Evolutionary conservation across 2,113 vertebrate genomes (phyloP), one percentile per base, ranked within the genome.

Genomic region (Amphilophus citrinellus): DNA sequence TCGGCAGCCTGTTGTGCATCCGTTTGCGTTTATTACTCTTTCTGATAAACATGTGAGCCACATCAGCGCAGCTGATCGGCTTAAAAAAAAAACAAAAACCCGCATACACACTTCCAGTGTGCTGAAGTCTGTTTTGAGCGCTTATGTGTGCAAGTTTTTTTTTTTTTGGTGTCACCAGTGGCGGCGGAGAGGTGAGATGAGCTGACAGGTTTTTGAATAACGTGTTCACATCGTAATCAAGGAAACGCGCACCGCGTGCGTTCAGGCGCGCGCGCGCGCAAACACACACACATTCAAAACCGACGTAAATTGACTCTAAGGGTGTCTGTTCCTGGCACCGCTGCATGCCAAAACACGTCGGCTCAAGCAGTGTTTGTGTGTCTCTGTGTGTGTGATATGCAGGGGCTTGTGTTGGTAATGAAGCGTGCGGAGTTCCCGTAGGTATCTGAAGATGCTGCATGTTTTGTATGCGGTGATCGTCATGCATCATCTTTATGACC

Each of bases 1-100:
- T 27, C 77, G 84, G 15, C 91, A 88, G 90, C 93, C 91, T 91
- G 91, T 91, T 94, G 89, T 90, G 30, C 87, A 65, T 77, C 81
- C 22, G 27, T 13, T 13, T 68, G 10, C 39, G 6, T 57, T 18
- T 60, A 15, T 61, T 35, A 9, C 61, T 44, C 3, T 44, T 32
- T 73, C 22, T 32, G 7, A 53, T 59, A 24, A 80, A 80, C 35
- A 57, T 66, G 32, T 66, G 35, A 61, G 42, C 27, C 27, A 47
- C 8, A 62, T 44, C 58, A 53, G 24, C 59, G 20, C 77, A 8
- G 22, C 17, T 50, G 10, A 71, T 71, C 66, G 44, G 44, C 44
- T 27, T 61, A 37, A 63, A 62, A 2, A 18, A 62, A 11, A n/a
- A 50, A 27, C 24, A 24, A 27, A 78, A 30, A 27, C 15, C 13